Evolutionary conservation across 2,888 invertebrate species (phyloP), one percentile per base, ranked within the genome.

Genomic region (Mythimna loreyi): DNA sequence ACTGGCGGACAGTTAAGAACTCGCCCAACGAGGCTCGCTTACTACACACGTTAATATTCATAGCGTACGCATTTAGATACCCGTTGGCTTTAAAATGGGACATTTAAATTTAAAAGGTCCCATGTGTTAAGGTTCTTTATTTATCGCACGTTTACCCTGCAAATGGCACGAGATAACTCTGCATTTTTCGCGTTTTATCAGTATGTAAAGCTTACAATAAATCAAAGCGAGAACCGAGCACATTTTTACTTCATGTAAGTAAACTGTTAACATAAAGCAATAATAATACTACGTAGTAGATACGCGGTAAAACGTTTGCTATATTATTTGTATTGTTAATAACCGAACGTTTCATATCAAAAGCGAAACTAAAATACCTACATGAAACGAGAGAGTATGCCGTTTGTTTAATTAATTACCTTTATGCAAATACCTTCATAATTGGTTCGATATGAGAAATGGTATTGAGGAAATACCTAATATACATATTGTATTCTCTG

Each of bases 21-120:
- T 72, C 79, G 62, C 69, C 58, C 53, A 62, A 64, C 59, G 61
- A 62, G 30, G 55, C 33, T 23, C 57, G 64, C 58, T 59, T 59
- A 56, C 23, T 52, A 60, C 56, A 64, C 30, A 25, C 43, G 67
- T 76, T 63, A 47, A 65, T 65, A 75, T 78, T 60, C 57, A 63
- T 67, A 56, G 47, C 50, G n/a, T 49, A 23, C 67, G 33, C 52
- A 60, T 60, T 23, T 50, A 59, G 25, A 25, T n/a, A 43, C 60
- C 60, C 57, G 49, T 25, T 60, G 21, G 52, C 16, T 45, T 43
- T 30, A 72, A 72, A 75, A 75, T n/a, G 57, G 30, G 25, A 55
- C 62, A 67, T 67, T 73, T 63, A 56, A 72, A 75, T 78, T 72
- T 67, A 60, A 79, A 76, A 75, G 50, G 49, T 67, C 60, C 53